phyloP scores from a whole-genome alignment of 2,113 vertebrate genomes.

The Dromiciops gliroides region DNA sequence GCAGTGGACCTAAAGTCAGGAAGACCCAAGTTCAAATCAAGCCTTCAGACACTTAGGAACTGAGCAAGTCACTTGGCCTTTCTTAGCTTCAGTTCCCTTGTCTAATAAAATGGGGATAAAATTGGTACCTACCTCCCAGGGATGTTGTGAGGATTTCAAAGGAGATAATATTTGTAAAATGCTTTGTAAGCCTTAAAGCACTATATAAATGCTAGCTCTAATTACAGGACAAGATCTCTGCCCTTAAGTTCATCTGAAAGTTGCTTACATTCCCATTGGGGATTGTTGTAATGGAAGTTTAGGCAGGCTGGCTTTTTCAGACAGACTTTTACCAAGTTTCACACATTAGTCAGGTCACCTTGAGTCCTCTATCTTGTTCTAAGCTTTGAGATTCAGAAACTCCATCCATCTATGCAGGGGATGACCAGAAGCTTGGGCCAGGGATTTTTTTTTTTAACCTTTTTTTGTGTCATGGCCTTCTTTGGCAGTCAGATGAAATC shows the following conservation, averaged over 20 bases:
- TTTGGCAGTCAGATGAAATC: background rate
- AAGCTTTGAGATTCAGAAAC: background rate
- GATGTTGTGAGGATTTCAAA: background rate
- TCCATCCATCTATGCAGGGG: background rate
- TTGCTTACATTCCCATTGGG: background rate
- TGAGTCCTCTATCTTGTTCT: background rate
- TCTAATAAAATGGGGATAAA: background rate
- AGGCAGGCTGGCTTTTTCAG: background rate
- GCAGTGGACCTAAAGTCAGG: background rate
- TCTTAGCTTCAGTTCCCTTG: background rate
- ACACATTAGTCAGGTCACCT: background rate
- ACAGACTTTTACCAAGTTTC: background rate
- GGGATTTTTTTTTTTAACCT: background rate
- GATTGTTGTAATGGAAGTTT: background rate
- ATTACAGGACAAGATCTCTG: background rate
- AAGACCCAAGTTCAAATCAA: background rate
- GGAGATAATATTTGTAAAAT: background rate
- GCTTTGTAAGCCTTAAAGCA: background rate
- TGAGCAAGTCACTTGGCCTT: background rate
- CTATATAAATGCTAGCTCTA: background rate
- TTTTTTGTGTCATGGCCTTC: background rate
- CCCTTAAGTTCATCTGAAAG: background rate
- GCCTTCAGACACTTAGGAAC: background rate
- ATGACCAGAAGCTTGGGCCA: background rate
- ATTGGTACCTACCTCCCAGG: background rate